Conservation (phyloP, 2,888 invertebrate species). For the Dynastes tityus region DNA sequence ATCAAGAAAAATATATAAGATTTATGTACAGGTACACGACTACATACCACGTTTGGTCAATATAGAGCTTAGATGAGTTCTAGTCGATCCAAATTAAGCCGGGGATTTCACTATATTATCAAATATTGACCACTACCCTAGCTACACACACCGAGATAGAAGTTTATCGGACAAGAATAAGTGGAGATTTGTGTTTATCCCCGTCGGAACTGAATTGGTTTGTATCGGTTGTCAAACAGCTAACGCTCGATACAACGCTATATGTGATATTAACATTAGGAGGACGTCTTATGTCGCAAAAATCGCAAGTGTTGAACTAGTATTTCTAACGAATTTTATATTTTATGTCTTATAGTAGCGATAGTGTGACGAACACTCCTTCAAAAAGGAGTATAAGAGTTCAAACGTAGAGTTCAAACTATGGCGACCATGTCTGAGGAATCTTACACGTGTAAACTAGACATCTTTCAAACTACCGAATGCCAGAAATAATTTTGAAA, state of each 20-base stretch:
- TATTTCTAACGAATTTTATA: neutral
- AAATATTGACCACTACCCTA: slow-evolving; percentile 14
- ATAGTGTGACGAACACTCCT: no score
- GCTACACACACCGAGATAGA: neutral
- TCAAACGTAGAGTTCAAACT: no score
- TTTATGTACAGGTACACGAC: neutral
- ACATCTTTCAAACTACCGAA: no score
- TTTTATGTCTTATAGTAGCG: no score
- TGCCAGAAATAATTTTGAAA: no score
- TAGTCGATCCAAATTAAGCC: neutral
- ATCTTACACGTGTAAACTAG: no score
- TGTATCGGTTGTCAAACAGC: neutral
- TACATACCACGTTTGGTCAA: neutral
- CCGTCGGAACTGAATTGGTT: neutral
- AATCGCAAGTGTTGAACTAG: neutral
- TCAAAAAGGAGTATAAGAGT: no score
- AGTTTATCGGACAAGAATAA: neutral
- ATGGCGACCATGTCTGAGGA: no score
- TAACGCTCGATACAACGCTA: neutral
- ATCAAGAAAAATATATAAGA: no score
- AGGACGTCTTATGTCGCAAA: neutral
- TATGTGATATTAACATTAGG: neutral
- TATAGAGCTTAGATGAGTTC: neutral
- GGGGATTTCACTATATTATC: neutral
- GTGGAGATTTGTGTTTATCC: slow-evolving; percentile 6